A percentile compares a stretch with the other conserved stretches of the same genome.
Conservation (phyloP, 2,888 invertebrate species). For the Therioaphis trifolii region DNA sequence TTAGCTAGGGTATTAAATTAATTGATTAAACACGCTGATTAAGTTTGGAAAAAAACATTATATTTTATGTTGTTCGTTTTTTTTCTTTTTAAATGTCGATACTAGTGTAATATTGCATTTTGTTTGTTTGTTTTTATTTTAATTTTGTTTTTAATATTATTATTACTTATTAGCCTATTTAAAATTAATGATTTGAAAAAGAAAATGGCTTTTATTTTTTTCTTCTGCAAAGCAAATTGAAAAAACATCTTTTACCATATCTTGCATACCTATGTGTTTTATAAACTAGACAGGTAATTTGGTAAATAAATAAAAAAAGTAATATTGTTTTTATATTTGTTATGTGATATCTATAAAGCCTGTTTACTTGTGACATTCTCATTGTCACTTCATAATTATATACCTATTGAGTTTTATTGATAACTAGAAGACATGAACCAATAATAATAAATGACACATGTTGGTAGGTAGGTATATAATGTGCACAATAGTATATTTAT, state of each 20-base stretch:
- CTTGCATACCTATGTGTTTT: conserved; percentile 52
- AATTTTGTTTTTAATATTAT: conserved; percentile 61
- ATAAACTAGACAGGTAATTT: conserved; percentile 57
- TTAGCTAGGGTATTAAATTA: conserved; percentile 58
- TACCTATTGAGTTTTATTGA: too few relatives aligned
- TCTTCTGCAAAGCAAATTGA: conserved; percentile 46
- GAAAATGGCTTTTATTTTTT: conserved; percentile 48
- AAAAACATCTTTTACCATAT: conserved; percentile 54
- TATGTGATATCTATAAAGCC: background rate
- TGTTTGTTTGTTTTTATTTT: conserved; percentile 60
- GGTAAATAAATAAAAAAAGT: conserved; percentile 54
- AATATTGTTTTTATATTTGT: conserved; percentile 37
- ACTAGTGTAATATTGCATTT: conserved; percentile 61
- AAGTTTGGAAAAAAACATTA: conserved; percentile 35
- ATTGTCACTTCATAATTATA: too few relatives aligned
- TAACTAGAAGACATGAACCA: too few relatives aligned
- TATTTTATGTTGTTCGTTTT: conserved; percentile 56
- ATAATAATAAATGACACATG: too few relatives aligned
- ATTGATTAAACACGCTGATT: conserved; percentile 57
- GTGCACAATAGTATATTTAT: too few relatives aligned
- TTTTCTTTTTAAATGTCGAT: conserved; percentile 59
- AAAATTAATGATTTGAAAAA: conserved; percentile 42
- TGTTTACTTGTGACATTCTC: too few relatives aligned
- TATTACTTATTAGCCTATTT: conserved; percentile 57
- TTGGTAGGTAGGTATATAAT: too few relatives aligned